These are phyloP conservation scores for Centruroides vittatus DNA, from an alignment of 1,140 invertebrate species.

Conservation along the genomic window DNA sequence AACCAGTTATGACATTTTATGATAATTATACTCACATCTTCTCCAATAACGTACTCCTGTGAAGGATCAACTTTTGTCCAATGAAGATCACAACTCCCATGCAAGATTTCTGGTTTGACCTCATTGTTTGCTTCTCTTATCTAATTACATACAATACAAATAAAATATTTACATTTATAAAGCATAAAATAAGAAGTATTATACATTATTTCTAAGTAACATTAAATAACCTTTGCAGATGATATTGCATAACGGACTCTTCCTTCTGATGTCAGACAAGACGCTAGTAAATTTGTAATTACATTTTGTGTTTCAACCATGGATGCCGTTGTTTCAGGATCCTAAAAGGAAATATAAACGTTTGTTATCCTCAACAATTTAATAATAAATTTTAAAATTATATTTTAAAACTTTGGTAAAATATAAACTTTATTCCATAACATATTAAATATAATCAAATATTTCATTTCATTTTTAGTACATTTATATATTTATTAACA, in stretches of 20 bases:
- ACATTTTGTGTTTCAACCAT: conserved; percentile 64
- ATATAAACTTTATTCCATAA: too few species aligned
- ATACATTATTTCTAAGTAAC: too few species aligned
- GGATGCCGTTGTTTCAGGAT: conserved; percentile 46
- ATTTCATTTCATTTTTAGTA: too few species aligned
- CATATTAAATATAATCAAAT: too few species aligned
- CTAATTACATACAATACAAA: conserved; percentile 17
- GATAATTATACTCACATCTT: conserved; percentile 26
- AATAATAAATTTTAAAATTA: too few species aligned
- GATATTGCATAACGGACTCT: conserved; percentile 8
- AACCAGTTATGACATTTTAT: too few species aligned
- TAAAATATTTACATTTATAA: not conserved
- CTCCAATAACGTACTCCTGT: conserved; percentile 30
- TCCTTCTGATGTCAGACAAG: conserved; percentile 68
- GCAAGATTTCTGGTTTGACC: conserved; percentile 23
- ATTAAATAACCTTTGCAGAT: not conserved
- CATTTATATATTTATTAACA: too few species aligned
- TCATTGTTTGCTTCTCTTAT: conserved; percentile 24
- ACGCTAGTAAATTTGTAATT: conserved; percentile 62
- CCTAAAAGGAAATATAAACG: conserved; percentile 24
- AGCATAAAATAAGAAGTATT: too few species aligned
- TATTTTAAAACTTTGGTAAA: too few species aligned
- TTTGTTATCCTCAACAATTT: too few species aligned
- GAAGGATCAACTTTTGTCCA: conserved; percentile 27
- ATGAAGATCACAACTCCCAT: conserved; percentile 22